Conservation (phyloP, 2,113 vertebrate genomes). For the Antennarius striatus region DNA sequence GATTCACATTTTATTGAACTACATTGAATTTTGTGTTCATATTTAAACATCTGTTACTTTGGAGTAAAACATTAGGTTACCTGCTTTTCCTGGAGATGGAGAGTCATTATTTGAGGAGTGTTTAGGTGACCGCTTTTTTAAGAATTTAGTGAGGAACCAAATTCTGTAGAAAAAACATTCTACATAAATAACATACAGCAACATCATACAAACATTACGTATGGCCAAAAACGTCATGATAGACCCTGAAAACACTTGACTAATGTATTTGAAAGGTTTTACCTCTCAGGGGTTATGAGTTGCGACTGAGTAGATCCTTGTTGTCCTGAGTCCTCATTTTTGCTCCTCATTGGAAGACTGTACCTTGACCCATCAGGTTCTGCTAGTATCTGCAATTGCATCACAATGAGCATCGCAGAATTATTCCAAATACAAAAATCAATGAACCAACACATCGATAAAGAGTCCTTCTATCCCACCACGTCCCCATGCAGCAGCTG, state of each 20-base stretch:
- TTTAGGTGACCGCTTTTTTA: conserved; percentile 63
- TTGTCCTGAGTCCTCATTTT: conserved; percentile 45
- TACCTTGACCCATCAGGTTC: conserved; percentile 71
- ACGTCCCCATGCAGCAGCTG: conserved; percentile 6
- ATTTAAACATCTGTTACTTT: not conserved
- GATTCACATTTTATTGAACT: not conserved
- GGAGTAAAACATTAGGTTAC: conserved; percentile 27
- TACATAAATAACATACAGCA: not conserved
- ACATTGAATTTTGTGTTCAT: not conserved
- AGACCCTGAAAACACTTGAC: not conserved
- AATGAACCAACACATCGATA: not conserved
- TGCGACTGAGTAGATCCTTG: conserved; percentile 29
- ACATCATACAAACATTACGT: not conserved
- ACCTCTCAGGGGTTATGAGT: conserved; percentile 83
- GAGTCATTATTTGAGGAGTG: conserved; percentile 21
- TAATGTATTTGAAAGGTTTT: not conserved
- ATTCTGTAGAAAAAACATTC: conserved; percentile 49
- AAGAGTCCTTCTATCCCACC: not conserved
- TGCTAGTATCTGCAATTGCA: conserved; percentile 23
- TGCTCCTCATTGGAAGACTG: conserved; percentile 59
- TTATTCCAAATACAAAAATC: not conserved
- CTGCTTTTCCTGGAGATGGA: conserved; percentile 33
- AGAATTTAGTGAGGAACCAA: conserved; percentile 67
- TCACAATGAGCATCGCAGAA: not conserved
- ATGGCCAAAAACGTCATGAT: too few relatives aligned